Conservation (phyloP, 1,140 invertebrate species). For the Sinella curviseta region DNA sequence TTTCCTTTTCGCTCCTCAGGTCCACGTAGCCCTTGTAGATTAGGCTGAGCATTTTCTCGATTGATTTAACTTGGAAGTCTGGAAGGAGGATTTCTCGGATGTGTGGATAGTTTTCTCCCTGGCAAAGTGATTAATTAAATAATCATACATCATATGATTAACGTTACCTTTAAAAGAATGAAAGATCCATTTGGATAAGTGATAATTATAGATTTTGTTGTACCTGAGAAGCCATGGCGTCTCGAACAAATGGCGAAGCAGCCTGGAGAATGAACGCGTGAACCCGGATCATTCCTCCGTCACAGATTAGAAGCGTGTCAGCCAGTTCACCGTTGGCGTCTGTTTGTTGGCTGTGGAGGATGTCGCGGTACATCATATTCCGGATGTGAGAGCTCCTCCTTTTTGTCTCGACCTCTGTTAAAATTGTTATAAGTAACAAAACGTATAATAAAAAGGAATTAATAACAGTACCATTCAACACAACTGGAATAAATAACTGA, state of each 20-base stretch:
- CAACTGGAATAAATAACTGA: no score
- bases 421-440: no score
- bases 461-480: no score
- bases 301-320: background rate
- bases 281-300: background rate
- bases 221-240: background rate
- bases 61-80: background rate
- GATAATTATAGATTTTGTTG: background rate
- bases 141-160: no score
- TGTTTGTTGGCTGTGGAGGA: background rate
- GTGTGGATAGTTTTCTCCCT: background rate
- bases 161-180: no score
- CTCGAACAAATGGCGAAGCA: background rate
- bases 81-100: background rate
- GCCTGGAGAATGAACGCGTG: background rate
- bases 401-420: no score
- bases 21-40: slow-evolving; percentile 4
- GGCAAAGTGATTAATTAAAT: background rate
- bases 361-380: background rate
- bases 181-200: no score
- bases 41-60: background rate
- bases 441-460: no score
- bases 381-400: no score
- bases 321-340: background rate
- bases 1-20: background rate